Base-by-base conservation (phyloP, 2,888 invertebrate genomes). In the Thumatha senex region DNA sequence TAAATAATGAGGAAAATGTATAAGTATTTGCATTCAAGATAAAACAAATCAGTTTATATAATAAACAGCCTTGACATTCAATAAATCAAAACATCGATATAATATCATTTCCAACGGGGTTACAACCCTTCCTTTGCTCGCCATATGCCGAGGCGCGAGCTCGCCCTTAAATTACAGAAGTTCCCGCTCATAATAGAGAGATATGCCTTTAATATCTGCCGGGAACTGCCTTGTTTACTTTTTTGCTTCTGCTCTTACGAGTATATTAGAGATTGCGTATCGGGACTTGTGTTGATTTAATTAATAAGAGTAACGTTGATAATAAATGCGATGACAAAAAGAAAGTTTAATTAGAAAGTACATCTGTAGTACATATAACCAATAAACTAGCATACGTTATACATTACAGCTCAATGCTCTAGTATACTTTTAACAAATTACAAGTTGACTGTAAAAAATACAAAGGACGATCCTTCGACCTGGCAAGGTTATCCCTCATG, bases 181-280 rank as follows among this genome's bases (percentile, higher is more conserved):
- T 90, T 89, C 88, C 82, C 85, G 87, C 89, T 89, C 90, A 90
- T 91, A 91, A 90, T 91, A 86, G 89, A 90, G 89, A 89, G 89
- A 90, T 90, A 90, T 89, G 89, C 89, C 89, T 91, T 91, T 91
- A 91, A 91, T 91, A 90, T 91, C 89, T 86, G 89, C 86, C 85
- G 82, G 86, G 78, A 84, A 84, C 83, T 81, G 84, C 82, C 76
- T 74, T 87, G 86, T 89, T 89, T 88, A 83, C 88, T 89, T 89
- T n/a, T 90, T 90, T 90, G 82, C 84, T 70, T 74, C 70, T 71
- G 80, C 85, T 86, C 86, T 87, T 87, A 24, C 18, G 18, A 24
- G 18, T 24, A 84, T 86, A 87, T 87, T 86, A 86, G 80, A 84
- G 74, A 83, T 73, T 77, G 78, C 35, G 54, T 63, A 42, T 49